Percentiles rank a stretch among this genome's conserved stretches.
Conservation (phyloP, 2,797 vertebrate genomes). For the Mareca penelope region DNA sequence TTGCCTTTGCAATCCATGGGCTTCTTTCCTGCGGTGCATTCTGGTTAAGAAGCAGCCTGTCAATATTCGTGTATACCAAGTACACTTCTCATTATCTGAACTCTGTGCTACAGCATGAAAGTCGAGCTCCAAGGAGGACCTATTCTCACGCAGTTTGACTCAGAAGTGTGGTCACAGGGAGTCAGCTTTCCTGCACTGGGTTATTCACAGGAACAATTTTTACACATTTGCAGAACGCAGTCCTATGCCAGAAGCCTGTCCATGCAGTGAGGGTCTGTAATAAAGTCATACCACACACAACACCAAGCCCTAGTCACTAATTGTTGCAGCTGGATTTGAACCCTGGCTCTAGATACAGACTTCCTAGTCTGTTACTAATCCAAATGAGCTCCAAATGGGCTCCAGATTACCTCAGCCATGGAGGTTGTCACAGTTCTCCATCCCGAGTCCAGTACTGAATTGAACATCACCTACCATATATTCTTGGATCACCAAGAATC, state of each 20-base stretch:
- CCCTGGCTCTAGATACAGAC: rapidly evolving
- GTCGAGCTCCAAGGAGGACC: rapidly evolving
- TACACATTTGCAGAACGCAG: rapidly evolving
- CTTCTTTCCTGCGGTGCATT: not conserved
- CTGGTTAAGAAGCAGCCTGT: not conserved
- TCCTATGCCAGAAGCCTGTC: not conserved
- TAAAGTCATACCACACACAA: not conserved
- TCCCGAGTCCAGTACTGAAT: rapidly evolving
- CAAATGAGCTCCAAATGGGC: not conserved
- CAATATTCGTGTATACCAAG: rapidly evolving
- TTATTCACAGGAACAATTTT: too few relatives aligned
- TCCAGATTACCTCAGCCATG: not conserved
- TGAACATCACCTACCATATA: rapidly evolving
- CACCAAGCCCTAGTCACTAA: rapidly evolving
- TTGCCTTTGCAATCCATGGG: not conserved
- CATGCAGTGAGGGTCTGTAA: rapidly evolving
- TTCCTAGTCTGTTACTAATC: not conserved
- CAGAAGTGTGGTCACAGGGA: not conserved
- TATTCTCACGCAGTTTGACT: rapidly evolving
- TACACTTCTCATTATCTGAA: rapidly evolving
- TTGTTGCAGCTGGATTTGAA: not conserved
- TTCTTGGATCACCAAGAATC: not conserved
- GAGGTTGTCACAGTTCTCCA: not conserved
- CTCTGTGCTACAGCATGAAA: rapidly evolving
- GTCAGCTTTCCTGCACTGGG: rapidly evolving